Evolutionary conservation across 2,888 invertebrate species (phyloP), one percentile per base, ranked within the genome.

Genomic region (Abscondita cerata): DNA sequence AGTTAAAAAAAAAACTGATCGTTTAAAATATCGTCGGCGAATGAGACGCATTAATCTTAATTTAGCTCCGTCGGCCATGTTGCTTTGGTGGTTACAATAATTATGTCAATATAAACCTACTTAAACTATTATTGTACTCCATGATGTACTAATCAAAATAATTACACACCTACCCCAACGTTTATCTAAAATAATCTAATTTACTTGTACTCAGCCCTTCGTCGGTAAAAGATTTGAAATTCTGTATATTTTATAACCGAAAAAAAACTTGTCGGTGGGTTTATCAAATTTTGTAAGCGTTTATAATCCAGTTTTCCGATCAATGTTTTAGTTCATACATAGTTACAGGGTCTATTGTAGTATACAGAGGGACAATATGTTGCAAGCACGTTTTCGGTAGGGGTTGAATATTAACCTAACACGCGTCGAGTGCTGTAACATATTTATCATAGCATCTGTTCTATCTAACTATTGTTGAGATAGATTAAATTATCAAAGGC

Each of bases 251-350:
- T n/a, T n/a, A n/a, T n/a, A n/a, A n/a, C n/a, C n/a, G n/a, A n/a
- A n/a, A n/a, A n/a, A n/a, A n/a, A n/a, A 52, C 19, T 52, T 52
- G 47, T 41, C 31, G 52, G 59, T 52, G 31, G 62, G 54, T 54
- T 58, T 62, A 54, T 52, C 54, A 54, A 58, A 59, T 65, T 65
- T 67, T 65, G 61, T 48, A 61, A 59, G 50, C 59, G 63, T 64
- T 56, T 62, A 62, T 64, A 64, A 62, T 66, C 58, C 68, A 63
- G 55, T 63, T 59, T 66, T 62, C 61, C 65, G 68, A 68, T 68
- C 66, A 66, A 61, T 65, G 64, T 68, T 65, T 59, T 63, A 66
- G 59, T 59, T 68, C 60, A 66, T 66, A 66, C 66, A 68, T 65
- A 68, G 59, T 66, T 64, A 60, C 52, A 52, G 50, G 40, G 55